These are phyloP conservation scores for Lepisosteus osseus DNA, from an alignment of 2,113 vertebrate species.

Conservation along the genomic window DNA sequence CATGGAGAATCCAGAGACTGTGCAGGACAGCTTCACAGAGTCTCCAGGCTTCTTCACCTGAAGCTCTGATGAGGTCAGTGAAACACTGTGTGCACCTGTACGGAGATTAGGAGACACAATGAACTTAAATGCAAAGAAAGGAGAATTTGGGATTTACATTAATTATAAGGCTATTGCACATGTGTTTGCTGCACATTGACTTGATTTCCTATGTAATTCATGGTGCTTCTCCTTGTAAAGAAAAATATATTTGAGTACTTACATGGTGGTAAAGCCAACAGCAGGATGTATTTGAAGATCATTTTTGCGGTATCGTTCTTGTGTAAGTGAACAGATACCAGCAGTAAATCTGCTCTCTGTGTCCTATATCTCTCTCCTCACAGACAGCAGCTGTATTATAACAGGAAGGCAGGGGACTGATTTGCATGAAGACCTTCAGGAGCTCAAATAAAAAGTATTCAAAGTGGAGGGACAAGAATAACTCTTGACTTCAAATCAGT, in stretches of 20 bases:
- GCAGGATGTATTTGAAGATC: slow-evolving; percentile 16
- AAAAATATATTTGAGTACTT: slow-evolving; percentile 3
- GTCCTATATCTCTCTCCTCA: background rate
- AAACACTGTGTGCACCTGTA: too few species aligned
- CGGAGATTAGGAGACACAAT: too few species aligned
- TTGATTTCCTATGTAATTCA: too few species aligned
- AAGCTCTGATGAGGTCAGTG: background rate
- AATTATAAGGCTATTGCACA: too few species aligned
- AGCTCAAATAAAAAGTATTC: too few species aligned
- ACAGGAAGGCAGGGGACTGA: background rate
- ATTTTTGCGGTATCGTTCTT: slow-evolving; percentile 9
- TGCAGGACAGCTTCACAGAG: slow-evolving; percentile 42
- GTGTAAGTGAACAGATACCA: background rate
- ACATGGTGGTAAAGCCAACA: slow-evolving; percentile 24
- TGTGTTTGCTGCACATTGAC: too few species aligned
- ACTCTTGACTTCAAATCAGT: too few species aligned
- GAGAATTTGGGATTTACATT: too few species aligned
- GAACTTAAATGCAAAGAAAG: too few species aligned
- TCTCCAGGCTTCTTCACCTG: slow-evolving; percentile 33
- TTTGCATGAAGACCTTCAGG: slow-evolving; percentile 18
- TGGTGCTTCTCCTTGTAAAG: background rate
- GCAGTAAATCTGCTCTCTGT: background rate
- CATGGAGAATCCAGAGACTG: slow-evolving; percentile 25
- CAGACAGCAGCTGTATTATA: background rate
- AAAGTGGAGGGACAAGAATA: too few species aligned